Percentiles rank a stretch among this genome's conserved stretches.
phyloP scores from a whole-genome alignment of 2,888 invertebrate species.

The Caenorhabditis sulstoni region DNA sequence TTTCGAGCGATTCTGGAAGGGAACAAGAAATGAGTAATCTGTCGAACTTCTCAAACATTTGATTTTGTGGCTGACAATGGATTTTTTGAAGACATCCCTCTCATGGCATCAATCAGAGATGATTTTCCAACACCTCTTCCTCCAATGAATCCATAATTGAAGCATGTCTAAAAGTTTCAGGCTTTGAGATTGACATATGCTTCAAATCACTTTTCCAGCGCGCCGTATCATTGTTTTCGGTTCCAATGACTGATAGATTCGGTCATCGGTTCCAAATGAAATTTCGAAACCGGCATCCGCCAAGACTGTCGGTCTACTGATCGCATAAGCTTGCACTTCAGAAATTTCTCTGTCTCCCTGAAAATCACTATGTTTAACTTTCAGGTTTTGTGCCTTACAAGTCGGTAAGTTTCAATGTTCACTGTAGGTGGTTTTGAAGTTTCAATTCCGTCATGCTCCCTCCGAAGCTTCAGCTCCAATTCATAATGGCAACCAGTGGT shows the following conservation, averaged over 20 bases:
- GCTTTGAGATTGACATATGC: too few species aligned
- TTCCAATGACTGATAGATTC: slow-evolving; percentile 66
- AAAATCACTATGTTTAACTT: background rate
- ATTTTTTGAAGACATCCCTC: slow-evolving; percentile 70
- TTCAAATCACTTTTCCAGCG: slow-evolving; percentile 60
- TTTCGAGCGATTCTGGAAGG: slow-evolving; percentile 58
- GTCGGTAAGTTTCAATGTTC: slow-evolving; percentile 37
- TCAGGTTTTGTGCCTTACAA: slow-evolving; percentile 19
- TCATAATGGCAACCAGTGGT: slow-evolving; percentile 65
- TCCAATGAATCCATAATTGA: slow-evolving; percentile 73
- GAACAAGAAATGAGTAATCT: too few species aligned
- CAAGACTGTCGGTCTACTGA: slow-evolving; percentile 65
- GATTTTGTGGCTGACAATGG: slow-evolving; percentile 65
- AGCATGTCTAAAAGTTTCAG: slow-evolving; percentile 32
- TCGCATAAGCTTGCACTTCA: slow-evolving; percentile 30
- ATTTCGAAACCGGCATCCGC: slow-evolving; percentile 74
- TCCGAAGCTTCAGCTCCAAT: slow-evolving; percentile 59
- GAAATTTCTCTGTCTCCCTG: slow-evolving; percentile 34
- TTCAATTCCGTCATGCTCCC: slow-evolving; percentile 35
- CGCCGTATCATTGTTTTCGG: slow-evolving; percentile 65
- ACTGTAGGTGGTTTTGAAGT: slow-evolving; percentile 7
- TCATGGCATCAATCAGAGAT: slow-evolving; percentile 68
- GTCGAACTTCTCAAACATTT: slow-evolving; percentile 40
- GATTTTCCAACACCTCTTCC: slow-evolving; percentile 67
- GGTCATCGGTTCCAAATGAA: slow-evolving; percentile 67